phyloP scores from a whole-genome alignment of 1,140 invertebrate genomes.

The Hycleus cichorii region DNA sequence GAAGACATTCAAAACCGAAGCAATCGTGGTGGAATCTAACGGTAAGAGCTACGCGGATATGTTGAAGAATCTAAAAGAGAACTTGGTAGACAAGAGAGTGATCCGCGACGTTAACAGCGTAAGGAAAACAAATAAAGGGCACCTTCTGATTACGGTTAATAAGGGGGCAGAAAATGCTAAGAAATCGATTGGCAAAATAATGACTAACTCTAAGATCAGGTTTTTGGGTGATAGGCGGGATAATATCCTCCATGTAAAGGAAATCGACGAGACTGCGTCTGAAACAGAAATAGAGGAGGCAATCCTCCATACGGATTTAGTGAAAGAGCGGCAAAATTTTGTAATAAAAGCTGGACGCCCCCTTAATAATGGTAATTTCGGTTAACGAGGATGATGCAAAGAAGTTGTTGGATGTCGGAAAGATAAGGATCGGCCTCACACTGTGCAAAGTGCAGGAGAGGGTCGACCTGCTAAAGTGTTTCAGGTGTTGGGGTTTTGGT shows the following conservation, averaged over 20 bases:
- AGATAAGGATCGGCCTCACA: not conserved
- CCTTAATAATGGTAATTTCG: not conserved
- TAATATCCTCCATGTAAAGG: not conserved
- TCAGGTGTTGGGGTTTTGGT: constrained; percentile 13
- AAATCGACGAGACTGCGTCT: not conserved
- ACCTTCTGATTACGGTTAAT: not conserved
- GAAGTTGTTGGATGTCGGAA: not conserved
- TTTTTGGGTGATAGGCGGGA: no score
- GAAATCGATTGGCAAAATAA: not conserved
- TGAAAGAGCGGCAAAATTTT: not conserved
- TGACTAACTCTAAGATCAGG: no score
- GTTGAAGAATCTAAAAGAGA: not conserved
- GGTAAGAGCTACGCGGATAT: not conserved
- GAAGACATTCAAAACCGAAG: not conserved
- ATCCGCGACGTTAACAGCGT: not conserved
- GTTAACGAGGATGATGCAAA: not conserved
- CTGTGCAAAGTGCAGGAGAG: constrained; percentile 3
- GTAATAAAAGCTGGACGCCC: not conserved
- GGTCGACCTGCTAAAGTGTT: constrained; percentile 1
- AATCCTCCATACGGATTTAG: not conserved
- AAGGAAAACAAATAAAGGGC: not conserved
- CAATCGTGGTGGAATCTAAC: not conserved
- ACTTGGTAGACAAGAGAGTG: not conserved
- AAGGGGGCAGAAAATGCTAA: not conserved
- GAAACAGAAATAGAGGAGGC: not conserved